These are phyloP conservation scores for Lucinisca nassula DNA, from an alignment of 2,888 invertebrate genomes.

Conservation along the genomic window DNA sequence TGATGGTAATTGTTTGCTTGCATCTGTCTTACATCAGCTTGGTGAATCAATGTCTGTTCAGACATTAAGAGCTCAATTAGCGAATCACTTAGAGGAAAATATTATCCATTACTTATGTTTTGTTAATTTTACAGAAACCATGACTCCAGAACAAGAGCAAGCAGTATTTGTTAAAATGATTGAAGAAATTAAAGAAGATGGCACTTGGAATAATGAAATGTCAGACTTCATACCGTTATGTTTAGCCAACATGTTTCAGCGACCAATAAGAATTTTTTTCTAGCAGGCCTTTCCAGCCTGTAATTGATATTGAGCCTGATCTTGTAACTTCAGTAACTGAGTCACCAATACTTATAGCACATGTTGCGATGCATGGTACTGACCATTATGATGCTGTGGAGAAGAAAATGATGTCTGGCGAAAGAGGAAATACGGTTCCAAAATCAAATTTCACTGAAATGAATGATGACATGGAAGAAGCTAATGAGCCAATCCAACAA, in stretches of 20 bases:
- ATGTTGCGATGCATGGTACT: no score
- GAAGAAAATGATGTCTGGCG: background rate
- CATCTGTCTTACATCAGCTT: background rate
- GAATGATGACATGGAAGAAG: background rate
- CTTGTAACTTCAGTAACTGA: background rate
- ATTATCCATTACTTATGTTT: background rate
- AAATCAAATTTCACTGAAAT: background rate
- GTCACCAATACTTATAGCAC: no score
- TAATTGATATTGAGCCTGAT: background rate
- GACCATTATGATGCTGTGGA: no score
- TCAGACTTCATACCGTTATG: background rate
- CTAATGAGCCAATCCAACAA: background rate
- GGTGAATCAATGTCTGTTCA: background rate
- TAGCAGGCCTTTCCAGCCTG: background rate
- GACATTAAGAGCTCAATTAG: background rate
- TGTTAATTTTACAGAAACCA: background rate
- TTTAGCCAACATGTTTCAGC: background rate
- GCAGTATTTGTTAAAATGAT: background rate
- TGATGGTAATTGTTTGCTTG: background rate
- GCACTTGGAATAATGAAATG: background rate
- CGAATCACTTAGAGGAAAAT: background rate
- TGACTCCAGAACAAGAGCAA: background rate
- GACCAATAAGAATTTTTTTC: background rate
- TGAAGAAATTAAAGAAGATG: background rate
- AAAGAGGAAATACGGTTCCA: background rate